phyloP scores from a whole-genome alignment of 2,888 invertebrate species.

The Chironomus riparius region DNA sequence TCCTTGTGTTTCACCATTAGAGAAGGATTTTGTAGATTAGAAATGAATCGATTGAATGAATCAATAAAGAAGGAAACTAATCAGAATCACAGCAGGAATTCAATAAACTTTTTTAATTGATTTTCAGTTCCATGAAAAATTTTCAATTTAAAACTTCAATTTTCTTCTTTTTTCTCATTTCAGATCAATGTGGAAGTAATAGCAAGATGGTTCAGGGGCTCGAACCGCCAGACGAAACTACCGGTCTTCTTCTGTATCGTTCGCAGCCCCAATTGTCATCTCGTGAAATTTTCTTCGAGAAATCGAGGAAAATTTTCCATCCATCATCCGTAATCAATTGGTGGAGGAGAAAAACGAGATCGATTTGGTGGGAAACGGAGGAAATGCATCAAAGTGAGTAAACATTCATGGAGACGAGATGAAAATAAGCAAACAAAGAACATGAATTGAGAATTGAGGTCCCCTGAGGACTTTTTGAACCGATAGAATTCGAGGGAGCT shows the following conservation, averaged over 20 bases:
- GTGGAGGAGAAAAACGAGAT: constrained; percentile 29
- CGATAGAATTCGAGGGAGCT: no score
- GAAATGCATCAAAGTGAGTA: constrained; percentile 18
- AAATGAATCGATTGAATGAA: no score
- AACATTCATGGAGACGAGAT: neutral
- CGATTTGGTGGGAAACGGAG: constrained; percentile 8
- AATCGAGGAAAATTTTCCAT: constrained; percentile 30
- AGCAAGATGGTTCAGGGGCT: constrained; percentile 35
- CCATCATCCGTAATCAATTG: constrained; percentile 26
- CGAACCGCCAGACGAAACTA: constrained; percentile 32
- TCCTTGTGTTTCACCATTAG: neutral
- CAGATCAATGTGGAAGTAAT: constrained; percentile 34
- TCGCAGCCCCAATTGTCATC: constrained; percentile 33
- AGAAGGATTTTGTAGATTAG: no score
- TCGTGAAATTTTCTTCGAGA: constrained; percentile 32
- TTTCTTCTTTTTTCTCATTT: constrained; percentile 26
- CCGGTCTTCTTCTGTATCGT: constrained; percentile 31
- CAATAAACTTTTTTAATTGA: neutral
- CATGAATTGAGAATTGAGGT: no score
- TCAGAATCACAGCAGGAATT: neutral
- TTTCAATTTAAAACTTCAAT: neutral
- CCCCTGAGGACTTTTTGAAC: no score
- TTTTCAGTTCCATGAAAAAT: neutral
- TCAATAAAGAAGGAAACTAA: no score
- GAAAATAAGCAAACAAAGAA: neutral